Base-by-base conservation (phyloP, 1,140 invertebrate species). In the Cotesia typhae region DNA sequence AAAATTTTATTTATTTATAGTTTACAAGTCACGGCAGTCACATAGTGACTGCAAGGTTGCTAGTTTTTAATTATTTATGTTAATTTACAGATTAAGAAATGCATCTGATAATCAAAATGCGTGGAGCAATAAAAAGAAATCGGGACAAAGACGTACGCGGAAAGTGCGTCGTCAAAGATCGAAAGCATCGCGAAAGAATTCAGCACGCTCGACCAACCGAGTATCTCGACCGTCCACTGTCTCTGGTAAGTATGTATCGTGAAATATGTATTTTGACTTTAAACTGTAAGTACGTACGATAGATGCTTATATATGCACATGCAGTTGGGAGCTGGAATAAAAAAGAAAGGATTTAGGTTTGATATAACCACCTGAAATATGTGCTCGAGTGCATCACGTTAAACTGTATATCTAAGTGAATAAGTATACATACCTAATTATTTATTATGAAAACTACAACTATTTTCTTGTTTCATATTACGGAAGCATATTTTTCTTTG, bases 121-220 rank as follows among this genome's bases (percentile, higher is more conserved):
- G 10, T 47, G 41, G 41, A 63, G 52, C 7, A 70, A 36, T 17
- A 75, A 73, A 55, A 75, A 71, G 36, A 75, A 71, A 61, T 53
- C 55, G 20, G 67, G 71, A 12, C 72, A 69, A 47, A 70, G 55
- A 53, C 57, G 74, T 51, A 52, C 74, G 53, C 69, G 64, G 53
- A 73, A 75, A 75, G 67, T 70, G 59, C 52, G 71, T 65, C 55
- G 60, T 37, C 71, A 73, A 36, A 72, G 63, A 69, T 73, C 70
- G 41, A 75, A 75, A 70, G 71, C 67, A 55, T 67, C 71, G 10
- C 67, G 74, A 52, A 67, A 66, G 65, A 75, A 70, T 75, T 72
- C 74, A 69, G 53, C 60, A 35, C 70, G 37, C n/a, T 67, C 73
- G 14, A 35, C 63, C 14, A 55, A 55, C 47, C 36, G 63, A 51